Percentiles rank a stretch among this genome's conserved stretches.
Evolutionary conservation across 2,797 vertebrate species (phyloP).

Genomic region (Thripadectes ignobilis): DNA sequence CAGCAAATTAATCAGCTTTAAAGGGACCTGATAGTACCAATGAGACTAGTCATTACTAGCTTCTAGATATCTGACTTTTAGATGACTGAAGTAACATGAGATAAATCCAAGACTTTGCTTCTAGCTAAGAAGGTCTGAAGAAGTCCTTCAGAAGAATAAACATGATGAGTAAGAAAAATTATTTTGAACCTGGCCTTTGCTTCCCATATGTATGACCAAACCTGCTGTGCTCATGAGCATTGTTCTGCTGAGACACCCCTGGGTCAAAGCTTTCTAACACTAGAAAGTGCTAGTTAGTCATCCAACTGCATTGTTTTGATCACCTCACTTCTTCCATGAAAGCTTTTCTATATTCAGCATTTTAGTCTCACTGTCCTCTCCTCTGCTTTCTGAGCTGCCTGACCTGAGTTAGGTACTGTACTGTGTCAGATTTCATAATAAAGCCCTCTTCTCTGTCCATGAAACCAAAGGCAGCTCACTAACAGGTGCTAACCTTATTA

Average conservation of each 20-base stretch:
- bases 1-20: neutral
- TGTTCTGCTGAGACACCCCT: neutral
- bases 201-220: neutral
- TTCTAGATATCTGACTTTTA: neutral
- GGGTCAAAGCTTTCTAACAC: neutral
- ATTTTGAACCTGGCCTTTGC: neutral
- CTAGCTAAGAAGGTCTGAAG: neutral
- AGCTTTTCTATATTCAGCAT: neutral
- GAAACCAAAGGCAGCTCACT: neutral
- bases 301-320: neutral
- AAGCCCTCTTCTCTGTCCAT: neutral
- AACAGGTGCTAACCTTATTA: constrained; percentile 85
- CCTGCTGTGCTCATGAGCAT: neutral
- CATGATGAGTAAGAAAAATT: neutral
- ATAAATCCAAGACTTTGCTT: neutral
- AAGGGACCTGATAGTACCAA: neutral
- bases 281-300: neutral
- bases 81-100: neutral
- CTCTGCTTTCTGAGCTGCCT: neutral
- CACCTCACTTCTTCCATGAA: neutral
- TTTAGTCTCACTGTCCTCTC: neutral
- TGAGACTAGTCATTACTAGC: neutral
- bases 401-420: neutral
- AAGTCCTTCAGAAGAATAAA: neutral
- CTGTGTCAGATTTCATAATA: neutral